Base-by-base conservation (phyloP, 2,888 invertebrate species). In the Euplagia quadripunctaria region DNA sequence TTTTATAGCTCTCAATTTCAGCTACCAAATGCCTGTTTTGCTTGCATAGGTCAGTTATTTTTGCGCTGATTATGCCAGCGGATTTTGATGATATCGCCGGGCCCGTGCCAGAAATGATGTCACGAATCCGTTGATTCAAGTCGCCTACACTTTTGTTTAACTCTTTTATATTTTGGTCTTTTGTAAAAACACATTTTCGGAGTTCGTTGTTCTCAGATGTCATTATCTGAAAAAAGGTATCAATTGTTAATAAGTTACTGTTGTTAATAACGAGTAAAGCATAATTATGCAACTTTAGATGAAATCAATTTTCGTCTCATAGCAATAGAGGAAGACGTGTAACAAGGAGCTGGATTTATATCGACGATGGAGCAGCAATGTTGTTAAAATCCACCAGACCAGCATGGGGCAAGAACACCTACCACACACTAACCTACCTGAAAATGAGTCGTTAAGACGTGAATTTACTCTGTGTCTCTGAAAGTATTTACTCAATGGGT, bases 41-140 rank as follows among this genome's bases (percentile, higher is more conserved):
- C 88, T 97, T 97, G 82, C 97, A 97, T 9, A 97, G 91, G 72
- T 97, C 97, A 0, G 97, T 96, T 75, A 97, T 96, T 92, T 97
- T 97, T n/a, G 96, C 94, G 64, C 96, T 96, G 1, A 97, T 96
- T 12, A 96, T 86, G 49, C 97, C 96, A 9, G 96, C 95, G 1
- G 96, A 94, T 83, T 96, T 94, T 3, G 94, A 92, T 11, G 95
- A 95, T 77, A 96, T 94, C 1, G 94, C 94, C 1, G 96, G 94
- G 0, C 96, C 94, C 6, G 91, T 86, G 0, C 93, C 93, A 16
- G 94, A 93, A 80, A 96, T 96, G 1, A 96, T 95, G 77, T 96
- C 96, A 51, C 96, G 93, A n/a, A 96, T 93, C 52, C 96, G 90
- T 79, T 92, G 92, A 66, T 94, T 95, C 52, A 96, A 86, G 55